phyloP scores from a whole-genome alignment of 1,140 invertebrate species.

The Lerema accius region DNA sequence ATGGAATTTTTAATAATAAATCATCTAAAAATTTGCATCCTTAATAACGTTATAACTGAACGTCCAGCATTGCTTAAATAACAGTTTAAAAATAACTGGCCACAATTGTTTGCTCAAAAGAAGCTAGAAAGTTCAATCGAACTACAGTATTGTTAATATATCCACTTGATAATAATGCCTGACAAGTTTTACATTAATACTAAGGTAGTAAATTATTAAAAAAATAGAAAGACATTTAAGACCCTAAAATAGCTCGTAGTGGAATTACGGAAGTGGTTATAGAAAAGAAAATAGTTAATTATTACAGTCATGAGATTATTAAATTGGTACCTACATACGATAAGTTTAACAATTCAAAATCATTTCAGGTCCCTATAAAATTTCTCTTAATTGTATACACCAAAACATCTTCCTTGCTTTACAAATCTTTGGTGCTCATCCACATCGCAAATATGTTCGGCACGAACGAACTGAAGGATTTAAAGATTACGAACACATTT shows the following conservation, averaged over 20 bases:
- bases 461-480: conserved; percentile 66
- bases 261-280: conserved; percentile 66
- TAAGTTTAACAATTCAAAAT: conserved; percentile 76
- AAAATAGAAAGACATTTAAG: conserved; percentile 66
- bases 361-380: conserved; percentile 78
- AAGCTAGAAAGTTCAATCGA: conserved; percentile 63
- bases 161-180: conserved; percentile 60
- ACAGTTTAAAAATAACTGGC: conserved; percentile 77
- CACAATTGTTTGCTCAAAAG: conserved; percentile 71
- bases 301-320: conserved; percentile 69
- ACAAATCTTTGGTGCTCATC: conserved; percentile 81
- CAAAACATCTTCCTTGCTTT: conserved; percentile 76
- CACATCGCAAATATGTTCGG: conserved; percentile 73
- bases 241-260: conserved; percentile 55
- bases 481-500: conserved; percentile 77
- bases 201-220: conserved; percentile 67
- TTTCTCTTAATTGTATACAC: conserved; percentile 79
- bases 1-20: conserved; percentile 29
- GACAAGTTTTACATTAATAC: conserved; percentile 58
- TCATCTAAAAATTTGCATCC: conserved; percentile 11
- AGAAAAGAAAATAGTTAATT: conserved; percentile 44
- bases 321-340: conserved; percentile 76
- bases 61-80: conserved; percentile 66
- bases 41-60: conserved; percentile 33
- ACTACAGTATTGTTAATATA: conserved; percentile 53